A percentile compares a stretch with the other conserved stretches of the same genome.
These are phyloP conservation scores for Diprion similis DNA, from an alignment of 1,140 invertebrate species.

Conservation along the genomic window DNA sequence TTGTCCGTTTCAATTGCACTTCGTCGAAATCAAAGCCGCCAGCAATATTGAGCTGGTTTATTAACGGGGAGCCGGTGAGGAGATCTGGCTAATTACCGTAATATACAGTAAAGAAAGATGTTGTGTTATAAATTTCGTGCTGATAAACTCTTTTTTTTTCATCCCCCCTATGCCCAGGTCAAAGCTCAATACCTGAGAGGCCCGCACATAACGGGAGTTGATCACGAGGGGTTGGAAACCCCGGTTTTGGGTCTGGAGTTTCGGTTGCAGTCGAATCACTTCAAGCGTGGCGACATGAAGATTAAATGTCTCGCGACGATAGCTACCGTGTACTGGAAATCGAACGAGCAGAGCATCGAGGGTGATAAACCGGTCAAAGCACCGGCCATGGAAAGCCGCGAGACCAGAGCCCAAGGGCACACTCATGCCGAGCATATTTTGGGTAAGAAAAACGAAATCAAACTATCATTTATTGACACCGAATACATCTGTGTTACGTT, in stretches of 20 bases:
- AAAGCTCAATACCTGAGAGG: conserved; percentile 64
- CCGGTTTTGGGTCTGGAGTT: conserved; percentile 72
- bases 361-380: conserved; percentile 69
- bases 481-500: neutral
- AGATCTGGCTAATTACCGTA: neutral
- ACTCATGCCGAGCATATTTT: conserved; percentile 61
- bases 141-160: neutral
- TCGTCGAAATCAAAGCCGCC: conserved; percentile 73
- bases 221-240: conserved; percentile 68
- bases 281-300: conserved; percentile 74
- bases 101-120: neutral
- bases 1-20: conserved; percentile 74
- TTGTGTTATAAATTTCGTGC: neutral
- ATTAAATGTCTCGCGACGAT: conserved; percentile 78
- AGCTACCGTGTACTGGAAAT: conserved; percentile 74
- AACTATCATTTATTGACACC: neutral
- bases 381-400: conserved; percentile 69
- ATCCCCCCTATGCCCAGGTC: conserved; percentile 49
- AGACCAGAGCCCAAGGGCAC: conserved; percentile 60
- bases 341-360: conserved; percentile 76
- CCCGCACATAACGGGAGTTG: conserved; percentile 59
- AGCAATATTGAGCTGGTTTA: conserved; percentile 75
- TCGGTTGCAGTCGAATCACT: conserved; percentile 69
- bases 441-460: conserved; percentile 38
- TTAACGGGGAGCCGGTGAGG: conserved; percentile 74